Conservation (phyloP, 2,888 invertebrate genomes). For the Gortyna flavago region DNA sequence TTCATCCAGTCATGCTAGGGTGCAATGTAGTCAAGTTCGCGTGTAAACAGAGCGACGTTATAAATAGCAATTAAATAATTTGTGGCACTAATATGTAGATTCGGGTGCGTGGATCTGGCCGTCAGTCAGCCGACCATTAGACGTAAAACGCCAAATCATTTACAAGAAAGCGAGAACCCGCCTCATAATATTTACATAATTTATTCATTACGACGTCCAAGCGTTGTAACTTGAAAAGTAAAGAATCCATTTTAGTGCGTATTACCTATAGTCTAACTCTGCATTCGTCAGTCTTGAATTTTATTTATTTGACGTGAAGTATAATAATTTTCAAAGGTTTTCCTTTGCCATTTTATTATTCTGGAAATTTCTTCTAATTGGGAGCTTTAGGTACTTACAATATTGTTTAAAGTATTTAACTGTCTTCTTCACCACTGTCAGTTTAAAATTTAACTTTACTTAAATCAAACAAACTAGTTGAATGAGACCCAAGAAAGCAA, state of each 20-base stretch:
- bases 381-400: not conserved
- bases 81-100: constrained; percentile 81
- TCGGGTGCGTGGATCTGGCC: constrained; percentile 76
- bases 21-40: constrained; percentile 66
- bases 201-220: constrained; percentile 80
- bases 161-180: constrained; percentile 88
- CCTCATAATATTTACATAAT: constrained; percentile 88
- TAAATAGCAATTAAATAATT: constrained; percentile 86
- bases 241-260: constrained; percentile 14
- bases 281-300: not conserved
- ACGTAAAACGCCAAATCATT: constrained; percentile 87
- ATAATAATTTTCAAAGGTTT: not conserved
- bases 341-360: not conserved
- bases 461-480: not conserved
- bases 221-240: constrained; percentile 71
- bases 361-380: too few relatives aligned
- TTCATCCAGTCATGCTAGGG: constrained; percentile 40
- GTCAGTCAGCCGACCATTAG: constrained; percentile 77
- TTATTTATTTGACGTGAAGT: constrained; percentile 16
- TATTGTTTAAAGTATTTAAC: constrained; percentile 6
- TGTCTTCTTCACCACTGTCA: not conserved
- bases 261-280: not conserved
- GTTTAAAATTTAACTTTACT: not conserved
- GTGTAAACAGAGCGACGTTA: constrained; percentile 74
- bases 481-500: not conserved